phyloP scores from a whole-genome alignment of 2,797 vertebrate species.

The Mormyrus hasselquistii region DNA sequence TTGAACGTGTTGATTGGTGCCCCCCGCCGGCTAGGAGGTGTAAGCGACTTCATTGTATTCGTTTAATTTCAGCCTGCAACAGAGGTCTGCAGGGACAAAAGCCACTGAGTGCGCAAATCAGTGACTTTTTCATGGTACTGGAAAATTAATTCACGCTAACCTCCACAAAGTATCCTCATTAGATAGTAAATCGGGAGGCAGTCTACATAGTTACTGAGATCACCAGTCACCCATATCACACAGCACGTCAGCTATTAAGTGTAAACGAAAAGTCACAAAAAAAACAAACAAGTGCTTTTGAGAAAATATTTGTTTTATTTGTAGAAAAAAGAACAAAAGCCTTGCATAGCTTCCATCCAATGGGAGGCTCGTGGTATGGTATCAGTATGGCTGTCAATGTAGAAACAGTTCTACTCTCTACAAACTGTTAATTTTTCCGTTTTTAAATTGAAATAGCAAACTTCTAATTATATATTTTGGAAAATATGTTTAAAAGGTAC shows the following conservation, averaged over 20 bases:
- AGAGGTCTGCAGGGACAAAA: neutral
- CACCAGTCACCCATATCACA: neutral
- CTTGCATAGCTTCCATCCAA: conserved; percentile 30
- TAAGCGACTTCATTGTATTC: neutral
- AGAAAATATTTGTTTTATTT: conserved; percentile 38
- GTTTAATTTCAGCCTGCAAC: neutral
- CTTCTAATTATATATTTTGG: neutral
- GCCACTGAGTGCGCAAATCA: neutral
- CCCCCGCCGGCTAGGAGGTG: neutral
- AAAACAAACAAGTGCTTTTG: conserved; percentile 11
- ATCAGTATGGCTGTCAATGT: conserved; percentile 3
- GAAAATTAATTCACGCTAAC: neutral
- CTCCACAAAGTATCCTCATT: neutral
- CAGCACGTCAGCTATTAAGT: neutral
- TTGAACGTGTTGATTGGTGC: neutral
- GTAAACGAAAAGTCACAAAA: neutral
- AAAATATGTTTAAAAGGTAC: neutral
- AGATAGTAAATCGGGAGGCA: neutral
- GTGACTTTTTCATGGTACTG: too few species aligned
- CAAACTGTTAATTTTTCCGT: neutral
- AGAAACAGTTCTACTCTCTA: neutral
- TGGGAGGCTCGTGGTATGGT: conserved; percentile 4
- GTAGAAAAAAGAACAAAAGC: conserved; percentile 32
- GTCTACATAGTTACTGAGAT: neutral
- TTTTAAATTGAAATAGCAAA: neutral